Conservation (phyloP, 2,113 vertebrate species). For the Beaufortia kweichowensis region DNA sequence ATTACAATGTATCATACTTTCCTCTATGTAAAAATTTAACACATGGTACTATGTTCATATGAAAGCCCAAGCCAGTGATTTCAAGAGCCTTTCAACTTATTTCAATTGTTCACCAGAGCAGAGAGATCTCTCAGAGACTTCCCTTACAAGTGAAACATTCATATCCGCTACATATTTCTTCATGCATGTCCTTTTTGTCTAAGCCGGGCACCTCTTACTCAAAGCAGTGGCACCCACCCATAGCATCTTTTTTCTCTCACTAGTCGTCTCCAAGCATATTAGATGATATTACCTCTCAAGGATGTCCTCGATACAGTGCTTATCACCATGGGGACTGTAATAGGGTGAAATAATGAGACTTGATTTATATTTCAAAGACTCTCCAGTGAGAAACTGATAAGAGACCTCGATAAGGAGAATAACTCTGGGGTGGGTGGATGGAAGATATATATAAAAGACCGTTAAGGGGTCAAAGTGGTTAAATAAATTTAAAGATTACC, state of each 20-base stretch:
- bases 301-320: conserved; percentile 73
- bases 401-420: conserved; percentile 55
- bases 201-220: conserved; percentile 22
- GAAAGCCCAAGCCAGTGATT: conserved; percentile 1
- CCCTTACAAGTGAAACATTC: conserved; percentile 45
- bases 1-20: neutral
- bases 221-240: conserved; percentile 2
- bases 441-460: conserved; percentile 45
- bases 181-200: conserved; percentile 36
- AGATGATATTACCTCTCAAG: conserved; percentile 73
- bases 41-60: neutral
- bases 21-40: neutral
- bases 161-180: conserved; percentile 34
- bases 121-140: conserved; percentile 7
- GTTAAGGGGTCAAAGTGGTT: conserved; percentile 23
- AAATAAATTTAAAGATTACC: conserved; percentile 57
- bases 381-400: conserved; percentile 55
- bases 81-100: conserved; percentile 21
- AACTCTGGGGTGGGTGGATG: conserved; percentile 48
- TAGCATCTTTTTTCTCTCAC: conserved; percentile 44
- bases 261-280: conserved; percentile 53
- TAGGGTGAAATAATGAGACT: conserved; percentile 69
- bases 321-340: conserved; percentile 75
- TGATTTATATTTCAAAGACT: conserved; percentile 70
- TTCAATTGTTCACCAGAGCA: conserved; percentile 9